Conservation (phyloP, 2,113 vertebrate genomes). For the Muntiacus muntjak region DNA sequence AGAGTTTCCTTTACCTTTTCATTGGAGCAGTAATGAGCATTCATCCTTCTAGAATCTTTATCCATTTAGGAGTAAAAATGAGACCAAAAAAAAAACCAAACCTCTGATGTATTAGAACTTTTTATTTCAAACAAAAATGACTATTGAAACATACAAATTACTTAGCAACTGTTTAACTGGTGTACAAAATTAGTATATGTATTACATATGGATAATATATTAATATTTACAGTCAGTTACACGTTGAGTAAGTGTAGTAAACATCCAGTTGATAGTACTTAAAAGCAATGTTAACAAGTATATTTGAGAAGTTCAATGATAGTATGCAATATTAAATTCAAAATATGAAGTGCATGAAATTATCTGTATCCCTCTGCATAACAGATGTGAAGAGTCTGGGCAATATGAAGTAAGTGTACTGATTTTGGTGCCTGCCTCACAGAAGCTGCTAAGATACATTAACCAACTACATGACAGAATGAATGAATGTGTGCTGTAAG, state of each 20-base stretch:
- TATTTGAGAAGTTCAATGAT: background rate
- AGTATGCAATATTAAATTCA: background rate
- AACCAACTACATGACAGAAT: background rate
- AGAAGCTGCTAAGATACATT: background rate
- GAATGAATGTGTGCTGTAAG: background rate
- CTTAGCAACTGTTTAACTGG: background rate
- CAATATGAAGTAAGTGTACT: background rate
- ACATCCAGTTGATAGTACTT: background rate
- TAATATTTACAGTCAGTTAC: background rate
- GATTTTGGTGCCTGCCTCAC: background rate
- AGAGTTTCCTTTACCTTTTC: background rate
- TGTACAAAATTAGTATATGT: background rate
- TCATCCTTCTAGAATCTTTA: background rate
- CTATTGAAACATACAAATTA: background rate
- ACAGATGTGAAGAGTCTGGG: background rate
- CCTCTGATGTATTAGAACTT: background rate
- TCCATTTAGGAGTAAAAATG: background rate
- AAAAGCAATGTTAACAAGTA: background rate
- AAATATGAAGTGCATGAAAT: background rate
- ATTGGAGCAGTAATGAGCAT: background rate
- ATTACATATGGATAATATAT: background rate
- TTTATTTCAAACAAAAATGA: background rate
- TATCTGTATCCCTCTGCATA: rapidly evolving
- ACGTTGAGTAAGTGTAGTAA: background rate
- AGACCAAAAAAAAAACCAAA: background rate